These are phyloP conservation scores for Aleadryas rufinucha DNA, from an alignment of 2,113 vertebrate species.

Conservation along the genomic window DNA sequence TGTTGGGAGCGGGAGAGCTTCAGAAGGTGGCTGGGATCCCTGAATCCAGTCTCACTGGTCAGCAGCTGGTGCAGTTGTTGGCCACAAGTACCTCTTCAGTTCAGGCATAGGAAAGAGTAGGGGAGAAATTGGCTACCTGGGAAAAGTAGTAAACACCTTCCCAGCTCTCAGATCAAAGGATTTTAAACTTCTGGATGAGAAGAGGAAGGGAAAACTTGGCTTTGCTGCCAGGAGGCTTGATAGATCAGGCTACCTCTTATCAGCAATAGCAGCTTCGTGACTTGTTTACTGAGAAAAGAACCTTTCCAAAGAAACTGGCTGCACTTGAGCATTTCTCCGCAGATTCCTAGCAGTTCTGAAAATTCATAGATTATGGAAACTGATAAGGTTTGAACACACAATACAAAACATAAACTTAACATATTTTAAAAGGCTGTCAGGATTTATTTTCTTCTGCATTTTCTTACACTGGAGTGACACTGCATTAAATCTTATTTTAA, in stretches of 20 bases:
- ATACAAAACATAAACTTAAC: background rate
- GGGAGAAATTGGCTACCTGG: background rate
- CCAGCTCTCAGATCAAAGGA: background rate
- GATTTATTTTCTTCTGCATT: background rate
- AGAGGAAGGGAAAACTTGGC: background rate
- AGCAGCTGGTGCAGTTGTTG: background rate
- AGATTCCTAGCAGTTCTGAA: background rate
- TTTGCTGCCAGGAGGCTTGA: background rate
- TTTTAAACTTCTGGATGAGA: background rate
- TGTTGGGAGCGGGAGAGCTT: background rate
- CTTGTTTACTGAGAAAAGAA: background rate
- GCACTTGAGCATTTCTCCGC: background rate
- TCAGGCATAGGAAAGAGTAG: background rate
- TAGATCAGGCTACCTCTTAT: background rate
- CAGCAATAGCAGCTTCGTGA: background rate
- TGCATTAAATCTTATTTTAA: slow-evolving; percentile 1
- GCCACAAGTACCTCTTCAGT: background rate
- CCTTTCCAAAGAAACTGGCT: background rate
- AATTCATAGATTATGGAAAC: background rate
- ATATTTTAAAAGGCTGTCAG: background rate
- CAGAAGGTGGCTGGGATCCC: background rate
- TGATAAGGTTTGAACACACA: background rate
- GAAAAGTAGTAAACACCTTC: background rate
- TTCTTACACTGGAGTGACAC: background rate
- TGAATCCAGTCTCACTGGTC: background rate